These are phyloP conservation scores for Caenorhabditis inopinata DNA, from an alignment of 1,140 invertebrate species.

Conservation along the genomic window DNA sequence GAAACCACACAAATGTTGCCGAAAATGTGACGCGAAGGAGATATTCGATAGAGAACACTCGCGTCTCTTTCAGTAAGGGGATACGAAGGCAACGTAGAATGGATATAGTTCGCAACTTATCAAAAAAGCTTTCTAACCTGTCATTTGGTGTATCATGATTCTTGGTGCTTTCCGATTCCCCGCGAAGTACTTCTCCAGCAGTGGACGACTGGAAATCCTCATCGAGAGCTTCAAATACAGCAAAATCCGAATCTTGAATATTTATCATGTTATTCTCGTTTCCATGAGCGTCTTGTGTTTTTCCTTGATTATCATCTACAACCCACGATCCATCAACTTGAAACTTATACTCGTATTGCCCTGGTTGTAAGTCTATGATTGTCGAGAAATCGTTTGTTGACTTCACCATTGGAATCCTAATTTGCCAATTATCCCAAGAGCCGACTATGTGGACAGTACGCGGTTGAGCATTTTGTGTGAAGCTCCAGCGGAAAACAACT, in stretches of 20 bases:
- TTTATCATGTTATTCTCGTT: conserved; percentile 59
- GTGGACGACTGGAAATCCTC: conserved; percentile 64
- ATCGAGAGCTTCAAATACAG: conserved; percentile 64
- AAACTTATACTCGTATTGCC: conserved; percentile 94
- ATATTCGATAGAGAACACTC: too few relatives aligned
- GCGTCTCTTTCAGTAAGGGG: too few relatives aligned
- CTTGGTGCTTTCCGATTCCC: conserved; percentile 48
- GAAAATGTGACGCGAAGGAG: too few relatives aligned
- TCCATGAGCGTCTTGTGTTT: conserved; percentile 36
- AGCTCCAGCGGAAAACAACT: conserved; percentile 66
- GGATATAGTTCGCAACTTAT: too few relatives aligned
- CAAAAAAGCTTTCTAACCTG: not conserved
- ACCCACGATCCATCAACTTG: conserved; percentile 95
- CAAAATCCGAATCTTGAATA: conserved; percentile 66
- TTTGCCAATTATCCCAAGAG: conserved; percentile 93
- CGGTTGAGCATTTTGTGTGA: conserved; percentile 43
- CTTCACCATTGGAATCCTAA: conserved; percentile 88
- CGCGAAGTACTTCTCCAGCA: conserved; percentile 62
- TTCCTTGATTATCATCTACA: conserved; percentile 75
- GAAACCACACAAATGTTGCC: too few relatives aligned
- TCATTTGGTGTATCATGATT: conserved; percentile 65
- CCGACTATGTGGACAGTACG: conserved; percentile 82
- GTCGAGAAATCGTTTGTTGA: conserved; percentile 70
- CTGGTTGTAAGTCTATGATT: conserved; percentile 63
- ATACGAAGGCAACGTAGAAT: too few relatives aligned